Evolutionary conservation across 2,888 invertebrate species (phyloP), one percentile per base, ranked within the genome.

Genomic region (Rotaria sp.): DNA sequence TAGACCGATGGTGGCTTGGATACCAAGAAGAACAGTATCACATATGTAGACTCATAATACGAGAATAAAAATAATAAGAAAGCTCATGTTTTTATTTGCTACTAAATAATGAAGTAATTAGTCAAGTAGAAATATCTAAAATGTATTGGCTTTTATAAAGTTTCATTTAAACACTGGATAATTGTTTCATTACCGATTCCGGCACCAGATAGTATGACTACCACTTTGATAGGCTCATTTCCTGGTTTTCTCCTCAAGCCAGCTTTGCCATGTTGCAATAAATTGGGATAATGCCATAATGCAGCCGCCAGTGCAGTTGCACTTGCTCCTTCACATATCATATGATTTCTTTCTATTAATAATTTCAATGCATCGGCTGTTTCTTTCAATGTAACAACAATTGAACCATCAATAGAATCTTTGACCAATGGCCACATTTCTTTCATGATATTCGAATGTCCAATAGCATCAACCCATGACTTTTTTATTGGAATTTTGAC

Each of bases 291-390:
- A 57, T 57, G n/a, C 57, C 57, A 57, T 38, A 74, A 38, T 21
- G 88, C 89, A 38, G 89, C 89, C 30, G 90, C 87, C 18, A 90
- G 88, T 11, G 90, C 89, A 2, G 88, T 88, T n/a, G 90, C 90
- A 10, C 90, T 90, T 0, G 90, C 90, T 0, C 90, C 90, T 87
- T 90, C 90, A 30, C 90, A 89, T n/a, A 90, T 88, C 52, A 90
- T 88, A 85, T 88, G 89, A 87, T 90, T 90, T 84, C 88, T 88
- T 85, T 90, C 89, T 38, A 88, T 88, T 85, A 90, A 86, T 59
- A 90, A 84, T 59, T 88, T 88, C 0, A 90, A 86, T 38, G 90
- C 89, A 86, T 89, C 88, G 10, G 89, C 88, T 35, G 90, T 88
- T 86, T 90, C 88, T 85, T 89, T 87, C 80, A 90, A 85, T 21